These are phyloP conservation scores for Cyclophora punctaria DNA, from an alignment of 2,888 invertebrate species.

Conservation along the genomic window DNA sequence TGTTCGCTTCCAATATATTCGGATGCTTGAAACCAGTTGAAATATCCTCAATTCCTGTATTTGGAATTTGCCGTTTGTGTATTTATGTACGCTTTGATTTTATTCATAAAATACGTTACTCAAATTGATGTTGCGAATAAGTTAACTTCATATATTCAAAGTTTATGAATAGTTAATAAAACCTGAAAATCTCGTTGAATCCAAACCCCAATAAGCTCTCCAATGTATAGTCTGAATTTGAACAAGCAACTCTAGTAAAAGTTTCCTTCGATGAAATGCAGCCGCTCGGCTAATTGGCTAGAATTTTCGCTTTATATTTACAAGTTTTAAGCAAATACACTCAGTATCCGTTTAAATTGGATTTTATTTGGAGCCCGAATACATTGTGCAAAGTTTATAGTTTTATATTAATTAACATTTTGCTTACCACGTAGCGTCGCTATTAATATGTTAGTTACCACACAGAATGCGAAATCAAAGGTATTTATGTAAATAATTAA, in stretches of 20 bases:
- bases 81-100: too few relatives aligned
- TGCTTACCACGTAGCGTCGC: background rate
- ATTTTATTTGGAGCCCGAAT: slow-evolving; percentile 18
- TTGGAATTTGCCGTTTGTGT: too few relatives aligned
- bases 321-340: slow-evolving; percentile 55
- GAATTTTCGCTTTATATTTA: slow-evolving; percentile 57
- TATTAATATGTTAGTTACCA: background rate
- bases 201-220: slow-evolving; percentile 49
- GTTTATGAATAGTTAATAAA: slow-evolving; percentile 26
- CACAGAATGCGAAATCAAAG: slow-evolving; percentile 1
- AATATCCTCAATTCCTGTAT: too few relatives aligned
- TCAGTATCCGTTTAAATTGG: slow-evolving; percentile 31
- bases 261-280: slow-evolving; percentile 44
- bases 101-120: too few relatives aligned
- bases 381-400: too few relatives aligned
- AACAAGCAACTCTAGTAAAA: slow-evolving; percentile 42
- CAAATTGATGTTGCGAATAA: too few relatives aligned
- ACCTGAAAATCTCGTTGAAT: slow-evolving; percentile 5
- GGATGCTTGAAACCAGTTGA: too few relatives aligned
- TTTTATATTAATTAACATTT: background rate
- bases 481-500: slow-evolving; percentile 1
- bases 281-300: slow-evolving; percentile 58
- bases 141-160: too few relatives aligned
- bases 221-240: slow-evolving; percentile 37
- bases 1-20: background rate